A percentile compares a stretch with the other conserved stretches of the same genome.
Conservation (phyloP, 2,888 invertebrate genomes). For the Clistopyga incitator region DNA sequence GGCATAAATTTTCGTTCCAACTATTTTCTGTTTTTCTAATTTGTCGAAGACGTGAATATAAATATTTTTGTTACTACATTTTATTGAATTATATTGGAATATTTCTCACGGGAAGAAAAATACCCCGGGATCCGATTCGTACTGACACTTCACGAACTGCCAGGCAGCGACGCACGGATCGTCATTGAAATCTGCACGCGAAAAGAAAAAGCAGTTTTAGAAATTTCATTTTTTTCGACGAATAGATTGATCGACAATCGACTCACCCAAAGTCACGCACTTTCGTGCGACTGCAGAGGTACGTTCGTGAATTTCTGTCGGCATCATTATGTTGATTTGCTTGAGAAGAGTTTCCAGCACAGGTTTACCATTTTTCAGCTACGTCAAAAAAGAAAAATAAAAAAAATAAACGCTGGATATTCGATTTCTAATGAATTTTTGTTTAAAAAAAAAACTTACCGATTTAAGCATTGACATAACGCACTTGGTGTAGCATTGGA, state of each 20-base stretch:
- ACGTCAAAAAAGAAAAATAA: slow-evolving; percentile 19
- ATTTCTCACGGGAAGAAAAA: slow-evolving; percentile 75
- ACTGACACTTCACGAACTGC: slow-evolving; percentile 72
- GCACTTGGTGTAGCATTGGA: slow-evolving; percentile 86
- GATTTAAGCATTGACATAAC: slow-evolving; percentile 85
- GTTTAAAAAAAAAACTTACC: slow-evolving; percentile 79
- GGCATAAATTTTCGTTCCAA: background rate
- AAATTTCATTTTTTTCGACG: background rate
- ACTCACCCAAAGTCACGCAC: slow-evolving; percentile 69
- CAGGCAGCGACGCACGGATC: slow-evolving; percentile 73
- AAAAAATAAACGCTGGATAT: slow-evolving; percentile 42
- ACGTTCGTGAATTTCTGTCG: slow-evolving; percentile 63
- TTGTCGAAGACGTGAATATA: background rate
- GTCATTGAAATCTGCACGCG: slow-evolving; percentile 59
- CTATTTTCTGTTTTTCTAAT: background rate
- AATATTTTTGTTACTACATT: slow-evolving; percentile 6
- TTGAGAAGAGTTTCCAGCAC: slow-evolving; percentile 85
- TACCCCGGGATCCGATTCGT: slow-evolving; percentile 67
- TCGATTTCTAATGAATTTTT: slow-evolving; percentile 74
- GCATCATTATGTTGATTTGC: slow-evolving; percentile 81
- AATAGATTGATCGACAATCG: background rate
- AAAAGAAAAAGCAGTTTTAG: slow-evolving; percentile 17
- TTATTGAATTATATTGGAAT: background rate
- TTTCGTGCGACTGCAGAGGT: slow-evolving; percentile 49
- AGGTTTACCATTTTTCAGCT: slow-evolving; percentile 83